phyloP scores from a whole-genome alignment of 1,140 invertebrate genomes.

The Tetraneura akinire region DNA sequence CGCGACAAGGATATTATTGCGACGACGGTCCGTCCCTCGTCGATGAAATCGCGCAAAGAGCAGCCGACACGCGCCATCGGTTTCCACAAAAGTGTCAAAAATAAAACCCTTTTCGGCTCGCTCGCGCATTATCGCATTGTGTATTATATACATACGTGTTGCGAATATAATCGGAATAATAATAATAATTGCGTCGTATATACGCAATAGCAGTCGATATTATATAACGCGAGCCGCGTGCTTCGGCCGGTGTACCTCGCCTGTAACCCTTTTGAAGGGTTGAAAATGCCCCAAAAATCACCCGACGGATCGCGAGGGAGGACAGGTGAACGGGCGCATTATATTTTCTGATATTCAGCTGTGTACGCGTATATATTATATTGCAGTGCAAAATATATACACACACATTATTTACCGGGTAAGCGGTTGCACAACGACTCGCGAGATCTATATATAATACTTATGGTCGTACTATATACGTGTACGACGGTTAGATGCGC shows the following conservation, averaged over 20 bases:
- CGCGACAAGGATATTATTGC: neutral
- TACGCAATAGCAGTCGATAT: neutral
- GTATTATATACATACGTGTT: slow-evolving; percentile 1
- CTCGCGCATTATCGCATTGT: neutral
- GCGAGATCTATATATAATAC: neutral
- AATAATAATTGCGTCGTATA: slow-evolving; percentile 43
- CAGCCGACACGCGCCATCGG: slow-evolving; percentile 42
- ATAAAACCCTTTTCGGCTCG: slow-evolving; percentile 45
- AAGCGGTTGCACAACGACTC: slow-evolving; percentile 35
- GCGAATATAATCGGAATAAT: neutral
- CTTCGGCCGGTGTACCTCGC: no score
- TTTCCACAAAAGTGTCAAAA: slow-evolving; percentile 51
- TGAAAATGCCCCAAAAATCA: slow-evolving; percentile 48
- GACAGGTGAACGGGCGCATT: slow-evolving; percentile 27
- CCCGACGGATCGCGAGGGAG: neutral
- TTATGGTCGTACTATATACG: no score
- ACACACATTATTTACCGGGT: neutral
- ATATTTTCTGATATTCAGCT: neutral
- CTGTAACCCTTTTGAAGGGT: slow-evolving; percentile 41
- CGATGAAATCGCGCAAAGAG: slow-evolving; percentile 44
- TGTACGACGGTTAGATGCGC: no score
- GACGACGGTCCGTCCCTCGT: neutral
- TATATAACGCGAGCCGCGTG: no score
- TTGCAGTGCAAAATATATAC: no score
- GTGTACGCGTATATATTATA: neutral